A percentile compares a stretch with the other conserved stretches of the same genome.
Conservation (phyloP, 2,888 invertebrate species). For the Sabellastarte sp. region DNA sequence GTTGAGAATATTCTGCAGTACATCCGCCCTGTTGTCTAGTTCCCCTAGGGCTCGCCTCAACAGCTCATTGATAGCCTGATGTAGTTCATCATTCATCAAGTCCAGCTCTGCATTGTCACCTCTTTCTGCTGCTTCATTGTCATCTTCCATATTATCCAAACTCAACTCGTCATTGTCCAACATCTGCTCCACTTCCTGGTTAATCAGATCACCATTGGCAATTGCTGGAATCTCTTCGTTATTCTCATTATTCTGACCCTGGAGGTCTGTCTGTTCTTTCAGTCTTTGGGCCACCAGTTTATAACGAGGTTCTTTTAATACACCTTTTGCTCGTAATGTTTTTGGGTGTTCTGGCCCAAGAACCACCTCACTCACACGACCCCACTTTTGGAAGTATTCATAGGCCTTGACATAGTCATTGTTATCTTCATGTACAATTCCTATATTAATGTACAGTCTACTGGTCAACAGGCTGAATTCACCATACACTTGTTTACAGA, state of each 20-base stretch:
- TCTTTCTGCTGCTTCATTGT: not conserved
- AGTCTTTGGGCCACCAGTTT: conserved; percentile 42
- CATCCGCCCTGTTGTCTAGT: not conserved
- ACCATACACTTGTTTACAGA: conserved; percentile 57
- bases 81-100: not conserved
- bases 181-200: not conserved
- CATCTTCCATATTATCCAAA: not conserved
- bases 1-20: conserved; percentile 2
- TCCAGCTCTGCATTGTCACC: not conserved
- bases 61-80: conserved; percentile 1
- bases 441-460: conserved; percentile 56
- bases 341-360: conserved; percentile 56
- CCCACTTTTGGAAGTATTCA: conserved; percentile 56
- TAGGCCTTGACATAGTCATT: conserved; percentile 55
- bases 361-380: conserved; percentile 52
- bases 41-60: not conserved
- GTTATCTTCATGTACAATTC: conserved; percentile 56
- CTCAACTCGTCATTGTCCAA: no score
- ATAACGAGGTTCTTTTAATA: conserved; percentile 51
- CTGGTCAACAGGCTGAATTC: conserved; percentile 54
- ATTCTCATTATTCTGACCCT: not conserved
- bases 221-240: not conserved
- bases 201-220: not conserved
- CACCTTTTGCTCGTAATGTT: conserved; percentile 55
- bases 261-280: not conserved